Evolutionary conservation across 2,797 vertebrate species (phyloP).

Genomic region (Chrysocyon brachyurus): DNA sequence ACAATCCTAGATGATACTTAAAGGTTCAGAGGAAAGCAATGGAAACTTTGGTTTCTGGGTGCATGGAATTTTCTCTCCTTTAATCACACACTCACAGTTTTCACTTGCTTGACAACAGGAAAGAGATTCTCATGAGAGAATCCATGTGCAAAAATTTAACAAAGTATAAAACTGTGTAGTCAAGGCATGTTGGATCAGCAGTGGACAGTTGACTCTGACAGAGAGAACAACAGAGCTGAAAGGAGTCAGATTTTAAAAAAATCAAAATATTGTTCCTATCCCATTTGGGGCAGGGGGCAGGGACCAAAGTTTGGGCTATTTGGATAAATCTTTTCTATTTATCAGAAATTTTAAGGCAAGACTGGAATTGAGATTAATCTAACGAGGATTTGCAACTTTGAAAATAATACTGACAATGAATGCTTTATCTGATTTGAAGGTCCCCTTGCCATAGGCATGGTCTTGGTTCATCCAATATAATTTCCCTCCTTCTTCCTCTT

Average conservation of each 20-base stretch:
- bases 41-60: slow-evolving; percentile 18
- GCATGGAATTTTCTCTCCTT: background rate
- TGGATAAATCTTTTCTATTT: background rate
- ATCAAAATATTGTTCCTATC: background rate
- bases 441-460: background rate
- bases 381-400: background rate
- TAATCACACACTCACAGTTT: background rate
- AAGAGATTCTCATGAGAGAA: background rate
- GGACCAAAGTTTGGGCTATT: background rate
- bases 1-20: slow-evolving; percentile 36
- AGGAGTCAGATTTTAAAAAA: slow-evolving; percentile 18
- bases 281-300: background rate
- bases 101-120: background rate
- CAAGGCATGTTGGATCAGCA: slow-evolving; percentile 15
- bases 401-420: background rate
- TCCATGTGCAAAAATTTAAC: slow-evolving; percentile 8
- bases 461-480: slow-evolving; percentile 13
- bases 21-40: slow-evolving; percentile 28
- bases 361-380: background rate
- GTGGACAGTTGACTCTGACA: slow-evolving; percentile 42
- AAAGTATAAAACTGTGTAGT: slow-evolving; percentile 39
- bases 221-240: background rate
- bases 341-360: slow-evolving; percentile 24
- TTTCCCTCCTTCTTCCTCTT: background rate
- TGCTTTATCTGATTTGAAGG: slow-evolving; percentile 5